phyloP scores from a whole-genome alignment of 1,140 invertebrate genomes.

The Diachasma alloeum region DNA sequence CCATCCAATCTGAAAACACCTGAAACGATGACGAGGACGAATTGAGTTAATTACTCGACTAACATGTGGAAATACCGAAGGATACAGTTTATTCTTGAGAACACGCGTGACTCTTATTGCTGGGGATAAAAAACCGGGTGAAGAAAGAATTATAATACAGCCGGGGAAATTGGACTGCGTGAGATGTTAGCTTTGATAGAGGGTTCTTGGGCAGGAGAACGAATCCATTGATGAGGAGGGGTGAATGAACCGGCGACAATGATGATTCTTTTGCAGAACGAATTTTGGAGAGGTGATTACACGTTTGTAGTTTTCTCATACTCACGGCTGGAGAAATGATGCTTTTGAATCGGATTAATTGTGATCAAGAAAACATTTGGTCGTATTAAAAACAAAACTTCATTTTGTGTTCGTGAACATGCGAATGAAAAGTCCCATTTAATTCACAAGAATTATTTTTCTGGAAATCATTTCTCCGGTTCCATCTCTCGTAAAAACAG shows the following conservation, averaged over 20 bases:
- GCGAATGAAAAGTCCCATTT: too few species aligned
- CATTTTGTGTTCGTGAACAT: too few species aligned
- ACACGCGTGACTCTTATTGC: not conserved
- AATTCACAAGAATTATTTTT: too few species aligned
- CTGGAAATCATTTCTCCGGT: too few species aligned
- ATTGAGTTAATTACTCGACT: conserved; percentile 23
- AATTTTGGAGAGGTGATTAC: not conserved
- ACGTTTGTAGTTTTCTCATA: too few species aligned
- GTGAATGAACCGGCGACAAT: conserved; percentile 19
- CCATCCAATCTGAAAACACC: not conserved
- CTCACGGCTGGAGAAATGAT: too few species aligned
- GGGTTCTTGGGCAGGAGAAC: not conserved
- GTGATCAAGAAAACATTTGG: too few species aligned
- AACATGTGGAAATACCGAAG: conserved; percentile 5
- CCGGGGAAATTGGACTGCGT: not conserved
- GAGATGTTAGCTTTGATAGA: not conserved
- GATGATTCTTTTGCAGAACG: conserved; percentile 1
- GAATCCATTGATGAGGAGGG: conserved; percentile 11
- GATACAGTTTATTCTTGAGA: not conserved
- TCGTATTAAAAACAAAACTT: too few species aligned
- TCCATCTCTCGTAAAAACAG: too few species aligned
- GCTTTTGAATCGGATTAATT: too few species aligned
- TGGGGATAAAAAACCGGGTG: not conserved
- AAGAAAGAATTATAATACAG: not conserved
- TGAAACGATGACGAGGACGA: conserved; percentile 16